phyloP scores from a whole-genome alignment of 1,140 invertebrate genomes.

The Zophobas morio region DNA sequence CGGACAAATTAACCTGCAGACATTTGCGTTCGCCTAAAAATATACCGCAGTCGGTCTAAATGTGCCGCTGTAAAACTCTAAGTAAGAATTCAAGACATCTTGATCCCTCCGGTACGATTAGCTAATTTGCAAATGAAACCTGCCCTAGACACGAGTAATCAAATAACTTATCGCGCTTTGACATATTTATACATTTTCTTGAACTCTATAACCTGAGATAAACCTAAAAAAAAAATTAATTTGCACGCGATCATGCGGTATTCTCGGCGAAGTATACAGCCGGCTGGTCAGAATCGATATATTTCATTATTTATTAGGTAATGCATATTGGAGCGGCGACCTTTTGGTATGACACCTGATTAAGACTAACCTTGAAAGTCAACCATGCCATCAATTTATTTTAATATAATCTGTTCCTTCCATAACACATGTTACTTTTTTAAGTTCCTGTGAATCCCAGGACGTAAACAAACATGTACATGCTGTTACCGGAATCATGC shows the following conservation, averaged over 20 bases:
- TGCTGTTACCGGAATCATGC: no score
- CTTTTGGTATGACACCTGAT: conserved; percentile 34
- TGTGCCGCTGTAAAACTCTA: no score
- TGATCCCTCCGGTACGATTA: no score
- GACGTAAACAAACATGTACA: no score
- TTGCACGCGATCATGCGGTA: conserved; percentile 41
- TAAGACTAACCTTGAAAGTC: conserved; percentile 16
- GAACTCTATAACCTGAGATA: conserved; percentile 29
- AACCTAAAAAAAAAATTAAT: conserved; percentile 26
- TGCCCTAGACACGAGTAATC: neutral
- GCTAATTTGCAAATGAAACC: neutral
- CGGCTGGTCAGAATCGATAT: conserved; percentile 25
- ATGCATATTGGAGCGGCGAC: conserved; percentile 39
- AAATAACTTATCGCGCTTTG: conserved; percentile 1
- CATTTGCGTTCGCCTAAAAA: neutral
- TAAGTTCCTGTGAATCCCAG: neutral
- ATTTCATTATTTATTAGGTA: conserved; percentile 39
- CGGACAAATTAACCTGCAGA: neutral
- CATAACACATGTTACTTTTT: neutral
- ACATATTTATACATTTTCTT: conserved; percentile 18
- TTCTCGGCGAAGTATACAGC: conserved; percentile 21
- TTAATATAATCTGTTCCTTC: neutral
- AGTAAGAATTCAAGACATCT: no score
- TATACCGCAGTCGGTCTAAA: neutral
- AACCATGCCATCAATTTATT: conserved; percentile 7